Evolutionary conservation across 2,888 invertebrate species (phyloP).

Genomic region (Drosophila pseudotalamancana): DNA sequence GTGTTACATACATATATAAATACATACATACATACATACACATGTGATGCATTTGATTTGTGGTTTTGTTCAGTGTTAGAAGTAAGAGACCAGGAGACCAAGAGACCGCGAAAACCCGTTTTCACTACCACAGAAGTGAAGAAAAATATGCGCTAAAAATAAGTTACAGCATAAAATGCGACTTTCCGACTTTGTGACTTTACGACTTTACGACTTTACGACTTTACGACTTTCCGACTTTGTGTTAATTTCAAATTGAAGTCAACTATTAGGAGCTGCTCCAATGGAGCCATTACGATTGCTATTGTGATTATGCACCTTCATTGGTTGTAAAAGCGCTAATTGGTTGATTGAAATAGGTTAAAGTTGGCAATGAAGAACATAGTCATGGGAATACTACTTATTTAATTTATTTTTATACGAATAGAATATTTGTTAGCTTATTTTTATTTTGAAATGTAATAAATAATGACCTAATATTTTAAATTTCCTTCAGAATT

Average conservation of each 20-base stretch:
- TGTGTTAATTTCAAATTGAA: constrained; percentile 46
- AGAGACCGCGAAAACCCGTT: constrained; percentile 69
- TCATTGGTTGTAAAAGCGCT: constrained; percentile 40
- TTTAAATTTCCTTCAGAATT: too few species aligned
- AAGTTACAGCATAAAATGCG: constrained; percentile 66
- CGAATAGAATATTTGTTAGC: too few species aligned
- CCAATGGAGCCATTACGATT: constrained; percentile 22
- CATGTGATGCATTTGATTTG: constrained; percentile 10
- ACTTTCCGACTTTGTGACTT: constrained; percentile 18
- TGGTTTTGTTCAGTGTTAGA: constrained; percentile 16
- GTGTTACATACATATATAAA: neutral
- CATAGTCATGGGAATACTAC: neutral
- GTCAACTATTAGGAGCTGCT: constrained; percentile 30
- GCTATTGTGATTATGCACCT: constrained; percentile 25
- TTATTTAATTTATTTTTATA: too few species aligned
- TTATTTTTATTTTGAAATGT: too few species aligned
- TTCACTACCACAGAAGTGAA: constrained; percentile 22
- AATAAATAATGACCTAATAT: too few species aligned
- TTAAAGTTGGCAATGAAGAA: neutral
- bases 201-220: too few species aligned
- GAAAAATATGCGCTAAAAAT: constrained; percentile 69
- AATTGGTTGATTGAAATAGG: constrained; percentile 44
- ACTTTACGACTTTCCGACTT: constrained; percentile 27
- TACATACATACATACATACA: neutral
- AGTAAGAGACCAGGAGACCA: constrained; percentile 29